Conservation (phyloP, 53 echinoderm and acorn worm species). For the Temnopleurus reevesii region DNA sequence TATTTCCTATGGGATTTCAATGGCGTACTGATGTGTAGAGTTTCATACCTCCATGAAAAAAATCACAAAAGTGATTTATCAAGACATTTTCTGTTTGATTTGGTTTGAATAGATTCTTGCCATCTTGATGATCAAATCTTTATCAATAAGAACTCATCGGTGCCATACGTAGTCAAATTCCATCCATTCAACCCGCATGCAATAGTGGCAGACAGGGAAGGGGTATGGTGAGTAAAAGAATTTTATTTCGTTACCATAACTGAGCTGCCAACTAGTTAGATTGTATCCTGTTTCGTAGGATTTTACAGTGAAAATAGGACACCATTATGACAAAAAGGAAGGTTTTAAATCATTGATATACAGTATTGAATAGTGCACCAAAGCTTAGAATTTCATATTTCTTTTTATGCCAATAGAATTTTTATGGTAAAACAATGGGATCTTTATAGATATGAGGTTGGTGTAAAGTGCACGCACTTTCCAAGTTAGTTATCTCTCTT, state of each 20-base stretch:
- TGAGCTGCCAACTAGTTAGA: no score
- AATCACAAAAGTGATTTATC: background rate
- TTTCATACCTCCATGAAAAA: no score
- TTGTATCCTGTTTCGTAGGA: background rate
- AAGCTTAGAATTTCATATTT: no score
- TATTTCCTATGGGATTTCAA: no score
- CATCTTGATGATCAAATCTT: constrained; percentile 93
- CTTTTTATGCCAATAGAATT: no score
- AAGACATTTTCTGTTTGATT: background rate
- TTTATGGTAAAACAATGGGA: no score
- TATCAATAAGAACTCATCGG: constrained; percentile 88
- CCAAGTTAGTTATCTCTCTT: no score
- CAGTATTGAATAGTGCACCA: background rate
- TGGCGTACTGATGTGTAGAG: no score
- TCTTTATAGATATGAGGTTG: no score
- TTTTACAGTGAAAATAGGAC: background rate
- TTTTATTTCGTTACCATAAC: no score
- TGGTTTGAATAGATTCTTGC: constrained; percentile 60
- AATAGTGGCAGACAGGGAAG: constrained; percentile 92
- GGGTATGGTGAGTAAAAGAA: constrained; percentile 75
- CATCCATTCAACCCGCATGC: constrained; percentile 89
- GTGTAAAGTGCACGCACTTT: no score
- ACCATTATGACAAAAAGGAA: background rate
- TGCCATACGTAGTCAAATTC: constrained; percentile 78
- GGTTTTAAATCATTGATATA: no score